A percentile compares a stretch with the other conserved stretches of the same genome.
These are phyloP conservation scores for Habroteleia sp. DNA, from an alignment of 2,888 invertebrate species.

Conservation along the genomic window DNA sequence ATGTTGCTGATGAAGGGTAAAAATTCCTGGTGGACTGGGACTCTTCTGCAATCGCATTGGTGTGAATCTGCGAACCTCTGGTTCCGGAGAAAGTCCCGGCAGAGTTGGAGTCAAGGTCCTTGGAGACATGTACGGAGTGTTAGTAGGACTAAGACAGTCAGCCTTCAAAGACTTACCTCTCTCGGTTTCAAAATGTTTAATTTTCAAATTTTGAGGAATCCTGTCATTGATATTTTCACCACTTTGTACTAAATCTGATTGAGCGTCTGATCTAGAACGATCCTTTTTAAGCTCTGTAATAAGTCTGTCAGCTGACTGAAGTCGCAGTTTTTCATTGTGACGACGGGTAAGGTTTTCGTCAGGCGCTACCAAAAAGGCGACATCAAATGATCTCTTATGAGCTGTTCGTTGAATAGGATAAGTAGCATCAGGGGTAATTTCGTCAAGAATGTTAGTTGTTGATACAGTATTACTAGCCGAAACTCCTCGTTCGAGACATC, in stretches of 20 bases:
- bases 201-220: conserved; percentile 76
- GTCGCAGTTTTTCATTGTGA: conserved; percentile 82
- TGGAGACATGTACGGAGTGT: conserved; percentile 82
- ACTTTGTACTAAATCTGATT: conserved; percentile 64
- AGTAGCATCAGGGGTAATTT: conserved; percentile 74
- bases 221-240: conserved; percentile 70
- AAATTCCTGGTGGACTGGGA: conserved; percentile 73
- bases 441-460: conserved; percentile 64
- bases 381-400: conserved; percentile 92
- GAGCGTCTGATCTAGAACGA: conserved; percentile 62
- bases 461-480: conserved; percentile 69
- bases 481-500: conserved; percentile 78
- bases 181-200: conserved; percentile 75
- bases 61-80: conserved; percentile 65
- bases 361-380: conserved; percentile 93
- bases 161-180: conserved; percentile 82
- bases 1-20: conserved; percentile 59
- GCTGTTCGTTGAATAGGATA: conserved; percentile 76
- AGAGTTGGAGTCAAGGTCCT: conserved; percentile 80
- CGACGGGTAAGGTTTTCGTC: conserved; percentile 90
- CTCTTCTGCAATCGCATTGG: conserved; percentile 69
- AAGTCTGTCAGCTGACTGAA: conserved; percentile 68
- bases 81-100: conserved; percentile 83
- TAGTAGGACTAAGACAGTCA: conserved; percentile 82
- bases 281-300: conserved; percentile 67